phyloP scores from a whole-genome alignment of 2,888 invertebrate genomes.

The Shargacucullia verbasci region DNA sequence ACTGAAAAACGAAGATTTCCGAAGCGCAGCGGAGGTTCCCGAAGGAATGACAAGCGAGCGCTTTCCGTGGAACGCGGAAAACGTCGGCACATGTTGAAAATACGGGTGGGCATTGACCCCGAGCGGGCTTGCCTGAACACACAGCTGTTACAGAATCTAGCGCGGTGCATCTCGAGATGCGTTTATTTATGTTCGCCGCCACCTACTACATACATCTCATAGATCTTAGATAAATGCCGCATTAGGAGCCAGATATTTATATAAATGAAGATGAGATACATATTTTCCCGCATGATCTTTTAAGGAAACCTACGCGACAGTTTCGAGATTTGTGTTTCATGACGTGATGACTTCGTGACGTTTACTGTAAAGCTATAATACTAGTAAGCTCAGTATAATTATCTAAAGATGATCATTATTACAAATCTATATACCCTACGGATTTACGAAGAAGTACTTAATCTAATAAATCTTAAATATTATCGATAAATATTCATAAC shows the following conservation, averaged over 20 bases:
- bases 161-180: slow-evolving; percentile 77
- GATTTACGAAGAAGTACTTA: slow-evolving; percentile 8
- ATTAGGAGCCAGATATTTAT: slow-evolving; percentile 45
- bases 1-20: slow-evolving; percentile 60
- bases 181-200: slow-evolving; percentile 75
- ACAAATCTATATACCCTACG: no score
- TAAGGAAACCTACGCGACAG: not conserved
- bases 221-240: slow-evolving; percentile 57
- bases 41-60: slow-evolving; percentile 84
- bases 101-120: slow-evolving; percentile 88
- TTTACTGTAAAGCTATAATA: no score
- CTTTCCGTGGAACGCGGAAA: slow-evolving; percentile 89
- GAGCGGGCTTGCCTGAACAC: slow-evolving; percentile 77
- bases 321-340: not conserved
- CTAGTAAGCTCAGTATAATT: no score
- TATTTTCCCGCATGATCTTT: not conserved
- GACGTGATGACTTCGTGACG: no score
- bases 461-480: slow-evolving; percentile 24
- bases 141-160: slow-evolving; percentile 86
- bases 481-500: slow-evolving; percentile 27
- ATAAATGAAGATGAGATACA: slow-evolving; percentile 22
- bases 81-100: slow-evolving; percentile 88
- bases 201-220: slow-evolving; percentile 63
- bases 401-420: no score
- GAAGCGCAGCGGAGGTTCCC: slow-evolving; percentile 78